Evolutionary conservation across 2,797 vertebrate species (phyloP), one percentile per base, ranked within the genome.

Genomic region (Tympanoctomys barrerae): DNA sequence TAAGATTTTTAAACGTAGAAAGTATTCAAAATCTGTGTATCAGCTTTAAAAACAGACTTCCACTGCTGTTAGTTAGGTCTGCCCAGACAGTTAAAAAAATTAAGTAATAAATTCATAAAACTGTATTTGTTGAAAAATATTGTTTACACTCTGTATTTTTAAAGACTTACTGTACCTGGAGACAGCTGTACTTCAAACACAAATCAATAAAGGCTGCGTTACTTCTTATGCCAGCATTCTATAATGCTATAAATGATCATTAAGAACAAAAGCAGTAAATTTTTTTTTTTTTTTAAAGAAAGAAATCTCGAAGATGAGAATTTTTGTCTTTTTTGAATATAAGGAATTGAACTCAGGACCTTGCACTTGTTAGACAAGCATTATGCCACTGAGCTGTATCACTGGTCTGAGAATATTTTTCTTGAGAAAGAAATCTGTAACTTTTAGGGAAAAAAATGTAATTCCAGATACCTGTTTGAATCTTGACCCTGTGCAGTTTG

Each of bases 401-500:
- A 1, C 59, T 22, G 22, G 22, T 21, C 59, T 61, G 21, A 61
- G 59, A 61, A 61, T 61, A 22, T 22, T 78, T 39, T 87, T 39
- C 87, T 64, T 80, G 84, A 31, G 75, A 57, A 89, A 75, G n/a
- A 93, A 54, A 75, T 18, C 49, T 3, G 7, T 22, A 61, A 59
- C 66, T 71, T 94, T 81, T 83, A 66, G 57, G 36, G 87, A 52
- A 28, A 62, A 95, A 87, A 94, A 90, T 11, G 31, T 22, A 90
- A 97, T 64, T 54, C 59, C 73, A 94, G 96, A 97, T 98, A 99
- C 99, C 99, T 62, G 99, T 99, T 98, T 99, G 99, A 97, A 99
- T 99, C 98, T 99, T 99, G 98, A 99, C 99, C 98, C 99, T 99
- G 98, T 99, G 99, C 97, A 99, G 99, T 98, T 99, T 99, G 97